Conservation (phyloP, 2,797 vertebrate genomes). For the Erethizon dorsatum region DNA sequence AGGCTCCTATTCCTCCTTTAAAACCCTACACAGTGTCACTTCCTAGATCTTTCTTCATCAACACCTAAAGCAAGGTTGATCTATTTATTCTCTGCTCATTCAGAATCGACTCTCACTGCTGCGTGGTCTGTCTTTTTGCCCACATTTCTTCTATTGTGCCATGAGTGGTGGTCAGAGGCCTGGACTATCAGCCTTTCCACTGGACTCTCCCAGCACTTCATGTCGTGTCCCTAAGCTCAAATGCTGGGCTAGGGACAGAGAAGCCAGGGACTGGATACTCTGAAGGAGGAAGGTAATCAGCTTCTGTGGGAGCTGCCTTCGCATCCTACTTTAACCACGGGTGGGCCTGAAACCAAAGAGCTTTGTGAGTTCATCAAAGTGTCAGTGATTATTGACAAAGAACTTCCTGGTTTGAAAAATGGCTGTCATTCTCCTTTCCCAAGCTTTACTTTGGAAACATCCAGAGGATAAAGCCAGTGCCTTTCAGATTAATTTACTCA, state of each 20-base stretch:
- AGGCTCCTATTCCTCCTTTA: background rate
- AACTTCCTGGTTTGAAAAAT: slow-evolving; percentile 53
- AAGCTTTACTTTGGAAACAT: slow-evolving; percentile 64
- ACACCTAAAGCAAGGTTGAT: background rate
- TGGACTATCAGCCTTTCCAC: background rate
- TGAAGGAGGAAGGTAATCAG: background rate
- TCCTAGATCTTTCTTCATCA: background rate
- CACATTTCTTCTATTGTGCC: accelerated
- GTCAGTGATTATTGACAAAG: slow-evolving; percentile 29
- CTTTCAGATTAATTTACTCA: slow-evolving; percentile 69
- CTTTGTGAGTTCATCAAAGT: background rate
- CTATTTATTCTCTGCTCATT: background rate
- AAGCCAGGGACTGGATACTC: background rate
- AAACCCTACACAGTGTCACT: background rate
- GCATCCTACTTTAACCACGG: background rate
- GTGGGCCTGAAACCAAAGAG: background rate
- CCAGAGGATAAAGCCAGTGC: slow-evolving; percentile 37
- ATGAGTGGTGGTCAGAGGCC: background rate
- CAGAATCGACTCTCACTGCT: background rate
- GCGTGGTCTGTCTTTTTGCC: background rate
- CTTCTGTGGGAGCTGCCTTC: background rate
- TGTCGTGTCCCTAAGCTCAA: accelerated
- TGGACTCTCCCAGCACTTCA: background rate
- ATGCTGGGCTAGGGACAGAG: background rate
- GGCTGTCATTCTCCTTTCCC: slow-evolving; percentile 22